Evolutionary conservation across 2,113 vertebrate genomes (phyloP), one percentile per base, ranked within the genome.

Genomic region (Sarotherodon lohbergeri): DNA sequence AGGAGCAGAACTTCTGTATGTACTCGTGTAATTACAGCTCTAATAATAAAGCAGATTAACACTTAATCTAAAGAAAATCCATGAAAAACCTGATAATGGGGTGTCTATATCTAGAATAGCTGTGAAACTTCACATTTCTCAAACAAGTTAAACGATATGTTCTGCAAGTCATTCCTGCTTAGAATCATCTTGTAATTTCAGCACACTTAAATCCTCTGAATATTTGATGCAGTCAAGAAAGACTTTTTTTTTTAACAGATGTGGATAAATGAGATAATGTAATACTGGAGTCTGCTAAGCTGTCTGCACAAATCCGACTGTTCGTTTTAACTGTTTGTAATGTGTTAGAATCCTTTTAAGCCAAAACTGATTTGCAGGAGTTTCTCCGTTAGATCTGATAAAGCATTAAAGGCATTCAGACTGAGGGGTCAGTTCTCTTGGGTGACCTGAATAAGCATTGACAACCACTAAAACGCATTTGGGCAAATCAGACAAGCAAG

Each of bases 401-500:
- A 92, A 86, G 88, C 86, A 91, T 91, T 95, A 91, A 76, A 86
- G 48, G 84, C 90, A 86, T 88, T 93, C 87, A 89, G 50, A 85
- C 86, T 9, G 81, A 92, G 91, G 83, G 91, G 86, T 92, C 86
- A 92, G 88, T 87, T 91, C 86, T 89, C 87, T 88, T 52, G 9
- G 86, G 85, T 88, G 85, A 89, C 84, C 81, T 63, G 73, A 93
- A 94, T 92, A 82, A 87, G 85, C 89, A 86, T 61, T 1, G 81
- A 89, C 92, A 90, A 78, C 78, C 82, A 91, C 92, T 85, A 93
- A 91, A 94, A 88, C 3, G 19, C 93, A 95, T 92, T 92, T 91
- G 84, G 86, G 83, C 34, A 59, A 90, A 88, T 83, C 79, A 80
- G 68, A 89, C 73, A 52, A 83, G 88, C 83, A 88, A 46, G 85